Evolutionary conservation across 1,140 invertebrate genomes (phyloP).

Genomic region (Heliconius nattereri): DNA sequence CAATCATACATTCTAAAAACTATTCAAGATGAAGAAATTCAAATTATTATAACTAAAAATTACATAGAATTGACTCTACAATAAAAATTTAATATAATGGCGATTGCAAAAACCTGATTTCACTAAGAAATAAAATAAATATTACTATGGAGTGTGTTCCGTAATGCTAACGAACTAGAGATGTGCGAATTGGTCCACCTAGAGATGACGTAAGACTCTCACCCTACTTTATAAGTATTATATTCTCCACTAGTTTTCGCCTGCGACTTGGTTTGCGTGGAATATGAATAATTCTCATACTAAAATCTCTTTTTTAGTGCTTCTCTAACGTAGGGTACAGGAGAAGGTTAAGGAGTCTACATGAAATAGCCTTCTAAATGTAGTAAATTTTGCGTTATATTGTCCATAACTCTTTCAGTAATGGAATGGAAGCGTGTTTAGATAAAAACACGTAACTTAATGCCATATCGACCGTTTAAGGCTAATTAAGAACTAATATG

Average conservation of each 20-base stretch:
- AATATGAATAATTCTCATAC: too few species aligned
- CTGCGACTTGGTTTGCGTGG: neutral
- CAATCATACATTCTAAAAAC: neutral
- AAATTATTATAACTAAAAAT: slow-evolving; percentile 1
- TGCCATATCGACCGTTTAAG: too few species aligned
- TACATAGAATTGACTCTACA: slow-evolving; percentile 3
- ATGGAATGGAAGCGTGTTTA: too few species aligned
- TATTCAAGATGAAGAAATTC: neutral
- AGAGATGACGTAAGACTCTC: neutral
- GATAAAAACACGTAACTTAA: too few species aligned
- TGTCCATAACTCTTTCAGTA: too few species aligned
- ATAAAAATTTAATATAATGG: neutral
- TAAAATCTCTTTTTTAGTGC: too few species aligned
- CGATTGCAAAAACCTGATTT: neutral
- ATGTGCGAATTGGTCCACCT: slow-evolving; percentile 5
- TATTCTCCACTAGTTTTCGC: neutral
- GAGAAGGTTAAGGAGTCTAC: too few species aligned
- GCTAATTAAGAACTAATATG: too few species aligned
- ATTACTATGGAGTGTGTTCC: neutral
- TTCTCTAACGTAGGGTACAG: too few species aligned
- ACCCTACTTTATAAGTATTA: slow-evolving; percentile 2
- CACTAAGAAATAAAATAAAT: slow-evolving; percentile 3
- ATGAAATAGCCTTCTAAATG: too few species aligned
- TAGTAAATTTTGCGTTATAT: too few species aligned
- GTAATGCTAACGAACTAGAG: neutral